Evolutionary conservation across 2,797 vertebrate species (phyloP).

Genomic region (Morus bassanus): DNA sequence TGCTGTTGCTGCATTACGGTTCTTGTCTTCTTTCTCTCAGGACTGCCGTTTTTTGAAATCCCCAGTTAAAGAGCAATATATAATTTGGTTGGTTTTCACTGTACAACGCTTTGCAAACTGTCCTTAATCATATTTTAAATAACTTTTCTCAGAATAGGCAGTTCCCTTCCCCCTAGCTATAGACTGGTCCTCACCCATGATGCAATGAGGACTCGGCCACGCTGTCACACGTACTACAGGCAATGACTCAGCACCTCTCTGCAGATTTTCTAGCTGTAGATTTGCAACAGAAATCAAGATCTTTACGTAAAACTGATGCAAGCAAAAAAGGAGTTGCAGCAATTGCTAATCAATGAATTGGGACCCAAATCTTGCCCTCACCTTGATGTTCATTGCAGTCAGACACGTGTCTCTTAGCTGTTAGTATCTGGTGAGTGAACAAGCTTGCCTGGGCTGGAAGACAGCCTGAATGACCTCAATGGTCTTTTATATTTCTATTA

Average conservation of each 20-base stretch:
- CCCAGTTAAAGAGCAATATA: no score
- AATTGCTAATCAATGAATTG: not conserved
- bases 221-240: accelerated
- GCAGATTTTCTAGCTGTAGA: not conserved
- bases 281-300: not conserved
- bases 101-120: not conserved
- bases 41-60: not conserved
- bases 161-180: no score
- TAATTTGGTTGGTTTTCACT: not conserved
- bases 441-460: not conserved
- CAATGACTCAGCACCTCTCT: not conserved
- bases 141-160: not conserved
- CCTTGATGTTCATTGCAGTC: not conserved
- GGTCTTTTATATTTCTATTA: not conserved
- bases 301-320: not conserved
- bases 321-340: not conserved
- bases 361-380: not conserved
- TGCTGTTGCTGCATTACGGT: not conserved
- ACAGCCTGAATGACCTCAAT: not conserved
- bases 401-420: accelerated
- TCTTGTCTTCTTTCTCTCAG: not conserved
- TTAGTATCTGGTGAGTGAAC: not conserved
- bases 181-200: not conserved
- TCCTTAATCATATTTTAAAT: not conserved
- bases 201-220: accelerated